Evolutionary conservation across 1,140 invertebrate species (phyloP).

Genomic region (Drosophila neocordata): DNA sequence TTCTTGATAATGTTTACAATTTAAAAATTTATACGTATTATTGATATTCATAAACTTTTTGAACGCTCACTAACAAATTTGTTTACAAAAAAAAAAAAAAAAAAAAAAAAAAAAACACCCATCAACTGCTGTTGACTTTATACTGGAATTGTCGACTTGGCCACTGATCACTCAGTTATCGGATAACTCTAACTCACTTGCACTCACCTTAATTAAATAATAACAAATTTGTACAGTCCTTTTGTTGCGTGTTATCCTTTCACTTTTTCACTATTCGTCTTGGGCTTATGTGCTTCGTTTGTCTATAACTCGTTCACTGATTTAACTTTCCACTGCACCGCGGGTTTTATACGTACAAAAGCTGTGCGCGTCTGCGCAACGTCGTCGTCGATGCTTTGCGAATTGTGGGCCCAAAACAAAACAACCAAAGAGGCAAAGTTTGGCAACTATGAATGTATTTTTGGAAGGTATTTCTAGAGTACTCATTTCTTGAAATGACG

Average conservation of each 20-base stretch:
- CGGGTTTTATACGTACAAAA: conserved; percentile 72
- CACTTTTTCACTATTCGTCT: conserved; percentile 47
- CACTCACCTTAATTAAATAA: conserved; percentile 1
- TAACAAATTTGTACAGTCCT: conserved; percentile 48
- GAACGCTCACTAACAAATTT: no score
- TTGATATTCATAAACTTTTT: no score
- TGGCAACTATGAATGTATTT: conserved; percentile 42
- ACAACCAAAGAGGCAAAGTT: conserved; percentile 46
- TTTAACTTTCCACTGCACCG: conserved; percentile 70
- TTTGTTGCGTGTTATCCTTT: conserved; percentile 67
- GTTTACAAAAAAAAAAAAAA: no score
- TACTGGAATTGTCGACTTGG: no score
- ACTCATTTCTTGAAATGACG: not conserved
- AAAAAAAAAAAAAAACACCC: no score
- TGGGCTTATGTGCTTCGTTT: conserved; percentile 52
- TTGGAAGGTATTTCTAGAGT: not conserved
- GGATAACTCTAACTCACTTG: not conserved
- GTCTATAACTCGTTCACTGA: conserved; percentile 71
- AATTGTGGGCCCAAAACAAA: conserved; percentile 74
- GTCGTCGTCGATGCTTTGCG: conserved; percentile 45
- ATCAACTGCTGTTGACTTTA: no score
- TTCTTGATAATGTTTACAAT: no score
- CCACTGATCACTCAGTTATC: no score
- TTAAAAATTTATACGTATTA: no score
- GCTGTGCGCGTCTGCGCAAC: conserved; percentile 57